Evolutionary conservation across 2,888 invertebrate species (phyloP).

Genomic region (Ferrisia virgata): DNA sequence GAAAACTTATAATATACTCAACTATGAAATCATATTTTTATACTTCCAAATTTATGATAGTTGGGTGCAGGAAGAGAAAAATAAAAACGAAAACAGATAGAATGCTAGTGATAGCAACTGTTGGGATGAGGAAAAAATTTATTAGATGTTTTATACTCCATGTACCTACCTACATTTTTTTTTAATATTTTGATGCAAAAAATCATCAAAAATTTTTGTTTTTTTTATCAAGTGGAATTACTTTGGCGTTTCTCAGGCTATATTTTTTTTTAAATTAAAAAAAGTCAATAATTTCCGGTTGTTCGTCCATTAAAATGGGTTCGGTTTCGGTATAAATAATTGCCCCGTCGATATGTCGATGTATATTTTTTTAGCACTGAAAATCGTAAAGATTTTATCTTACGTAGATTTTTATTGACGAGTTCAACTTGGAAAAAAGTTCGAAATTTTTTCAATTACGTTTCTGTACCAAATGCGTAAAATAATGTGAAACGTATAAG

Average conservation of each 20-base stretch:
- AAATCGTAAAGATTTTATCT: not conserved
- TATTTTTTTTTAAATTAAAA: not conserved
- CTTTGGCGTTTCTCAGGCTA: not conserved
- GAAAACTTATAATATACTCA: no score
- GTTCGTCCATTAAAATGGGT: not conserved
- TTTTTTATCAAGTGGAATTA: not conserved
- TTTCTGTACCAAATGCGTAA: not conserved
- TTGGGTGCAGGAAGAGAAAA: no score
- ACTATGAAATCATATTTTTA: no score
- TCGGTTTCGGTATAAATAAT: not conserved
- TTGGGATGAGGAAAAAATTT: no score
- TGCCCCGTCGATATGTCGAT: not conserved
- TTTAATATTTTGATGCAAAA: no score
- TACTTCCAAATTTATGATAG: no score
- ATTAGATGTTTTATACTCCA: no score
- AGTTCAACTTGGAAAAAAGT: not conserved
- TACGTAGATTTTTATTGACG: not conserved
- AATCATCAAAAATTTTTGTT: no score
- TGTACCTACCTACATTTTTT: no score
- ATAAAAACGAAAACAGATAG: no score
- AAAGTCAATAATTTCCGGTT: not conserved
- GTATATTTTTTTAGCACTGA: not conserved
- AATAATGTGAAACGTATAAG: not conserved
- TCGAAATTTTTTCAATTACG: not conserved
- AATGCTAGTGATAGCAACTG: no score